Evolutionary conservation across 1,140 invertebrate species (phyloP), one percentile per base, ranked within the genome.

Genomic region (Ceratosolen fusciceps): DNA sequence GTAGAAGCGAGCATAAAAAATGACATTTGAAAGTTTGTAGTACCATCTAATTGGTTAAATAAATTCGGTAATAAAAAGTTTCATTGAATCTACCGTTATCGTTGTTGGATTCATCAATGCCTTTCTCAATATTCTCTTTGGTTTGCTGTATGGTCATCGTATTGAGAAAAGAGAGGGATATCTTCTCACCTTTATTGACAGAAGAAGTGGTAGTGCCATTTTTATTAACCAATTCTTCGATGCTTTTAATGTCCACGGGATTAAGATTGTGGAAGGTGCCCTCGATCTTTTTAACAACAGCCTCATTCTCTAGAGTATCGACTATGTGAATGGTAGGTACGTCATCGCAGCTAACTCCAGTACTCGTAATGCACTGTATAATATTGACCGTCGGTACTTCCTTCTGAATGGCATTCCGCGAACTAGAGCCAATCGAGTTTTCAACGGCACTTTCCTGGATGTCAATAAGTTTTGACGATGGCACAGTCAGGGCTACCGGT

Each of bases 281-380:
- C 12, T 83, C 83, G 7, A 84, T 70, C 75, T 84, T 85, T 49
- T 85, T 84, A 0, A 86, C 84, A 21, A 86, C 80, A 0, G n/a
- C 85, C 65, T 81, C 85, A 68, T 81, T 85, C 68, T 89, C 86
- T 29, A 90, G 74, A 78, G 88, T 89, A 56, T 90, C 89, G 16
- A 90, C 87, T 76, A 90, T 89, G 21, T 90, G 89, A 82, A 90
- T 89, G 0, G 89, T 90, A 1, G 89, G 89, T 49, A 90, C 87
- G 24, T 90, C 83, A 39, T 85, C 87, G 10, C 83, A 85, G 49
- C 85, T 83, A 24, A 83, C 83, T 34, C 85, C 84, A n/a, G 83
- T 82, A 52, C 83, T 84, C 10, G 74, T 86, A 68, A 88, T 86
- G 68, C 86, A 87, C 1, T 85, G 84, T 60, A 88, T 86, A 49